A percentile compares a stretch with the other conserved stretches of the same genome.
Conservation (phyloP, 2,888 invertebrate species). For the Phorcus lineatus region DNA sequence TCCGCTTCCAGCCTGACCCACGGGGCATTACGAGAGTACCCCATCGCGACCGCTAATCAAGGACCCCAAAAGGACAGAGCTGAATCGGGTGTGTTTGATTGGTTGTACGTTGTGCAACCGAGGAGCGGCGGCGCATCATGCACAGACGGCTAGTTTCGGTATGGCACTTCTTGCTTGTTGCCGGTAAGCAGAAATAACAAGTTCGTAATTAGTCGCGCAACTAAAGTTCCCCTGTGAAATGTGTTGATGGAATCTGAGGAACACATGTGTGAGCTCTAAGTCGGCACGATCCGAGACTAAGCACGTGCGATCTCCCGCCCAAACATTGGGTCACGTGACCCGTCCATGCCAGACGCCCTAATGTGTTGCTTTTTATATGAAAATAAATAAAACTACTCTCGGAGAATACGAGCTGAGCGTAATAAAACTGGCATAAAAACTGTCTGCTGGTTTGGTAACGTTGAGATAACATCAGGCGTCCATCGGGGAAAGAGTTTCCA, state of each 20-base stretch:
- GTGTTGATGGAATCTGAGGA: neutral
- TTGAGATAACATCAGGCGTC: neutral
- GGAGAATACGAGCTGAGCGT: neutral
- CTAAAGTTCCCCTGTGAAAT: neutral
- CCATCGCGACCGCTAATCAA: constrained; percentile 23
- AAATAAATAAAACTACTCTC: neutral
- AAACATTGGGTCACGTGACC: constrained; percentile 7
- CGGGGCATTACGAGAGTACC: constrained; percentile 14
- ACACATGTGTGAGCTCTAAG: neutral
- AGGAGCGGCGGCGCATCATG: no score
- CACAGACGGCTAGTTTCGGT: no score
- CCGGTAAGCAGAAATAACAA: neutral
- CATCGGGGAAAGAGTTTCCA: neutral
- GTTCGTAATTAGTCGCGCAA: neutral
- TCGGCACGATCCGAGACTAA: neutral
- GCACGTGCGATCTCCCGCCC: constrained; percentile 12
- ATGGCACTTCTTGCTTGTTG: neutral
- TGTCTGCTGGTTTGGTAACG: constrained; percentile 4
- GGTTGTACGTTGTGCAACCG: neutral
- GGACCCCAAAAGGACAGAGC: constrained; percentile 27
- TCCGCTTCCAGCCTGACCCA: constrained; percentile 20
- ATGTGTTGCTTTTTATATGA: constrained; percentile 19
- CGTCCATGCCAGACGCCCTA: neutral
- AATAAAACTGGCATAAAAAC: constrained; percentile 10
- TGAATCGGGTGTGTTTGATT: constrained; percentile 21